These are phyloP conservation scores for Suillia variegata DNA, from an alignment of 2,888 invertebrate genomes.

Conservation along the genomic window DNA sequence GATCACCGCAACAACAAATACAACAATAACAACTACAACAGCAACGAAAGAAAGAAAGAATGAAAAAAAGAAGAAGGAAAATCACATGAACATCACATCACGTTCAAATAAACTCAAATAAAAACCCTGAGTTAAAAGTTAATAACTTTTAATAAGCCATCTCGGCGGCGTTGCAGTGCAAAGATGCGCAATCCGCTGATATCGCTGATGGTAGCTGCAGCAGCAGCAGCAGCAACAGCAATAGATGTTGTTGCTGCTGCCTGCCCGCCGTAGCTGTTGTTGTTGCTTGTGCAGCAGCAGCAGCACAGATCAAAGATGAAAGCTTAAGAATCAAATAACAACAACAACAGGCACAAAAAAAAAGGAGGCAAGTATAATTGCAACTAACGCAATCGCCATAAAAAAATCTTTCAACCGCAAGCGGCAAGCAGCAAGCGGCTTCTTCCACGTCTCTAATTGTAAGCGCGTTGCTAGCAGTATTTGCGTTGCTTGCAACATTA, in stretches of 20 bases:
- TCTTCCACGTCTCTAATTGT: background rate
- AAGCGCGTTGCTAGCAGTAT: too few species aligned
- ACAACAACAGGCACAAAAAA: background rate
- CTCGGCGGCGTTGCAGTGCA: conserved; percentile 9
- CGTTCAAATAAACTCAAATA: background rate
- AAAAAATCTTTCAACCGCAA: conserved; percentile 13
- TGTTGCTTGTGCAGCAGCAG: background rate
- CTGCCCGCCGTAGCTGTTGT: background rate
- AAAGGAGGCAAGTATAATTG: conserved; percentile 20
- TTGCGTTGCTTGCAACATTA: too few species aligned
- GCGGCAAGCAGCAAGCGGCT: background rate
- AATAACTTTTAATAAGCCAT: conserved; percentile 36
- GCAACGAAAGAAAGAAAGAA: too few species aligned
- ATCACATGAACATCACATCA: background rate
- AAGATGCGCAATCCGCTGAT: background rate
- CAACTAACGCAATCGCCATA: conserved; percentile 19
- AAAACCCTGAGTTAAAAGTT: conserved; percentile 26
- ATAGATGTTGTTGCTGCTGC: background rate
- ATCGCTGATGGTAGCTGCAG: background rate
- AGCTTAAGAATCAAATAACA: too few species aligned
- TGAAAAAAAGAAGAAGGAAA: too few species aligned
- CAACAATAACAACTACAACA: too few species aligned
- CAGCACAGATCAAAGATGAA: background rate
- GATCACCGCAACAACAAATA: too few species aligned
- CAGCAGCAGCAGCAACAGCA: background rate